Evolutionary conservation across 2,797 vertebrate species (phyloP).

Genomic region (Neosilurus mollespiculum): DNA sequence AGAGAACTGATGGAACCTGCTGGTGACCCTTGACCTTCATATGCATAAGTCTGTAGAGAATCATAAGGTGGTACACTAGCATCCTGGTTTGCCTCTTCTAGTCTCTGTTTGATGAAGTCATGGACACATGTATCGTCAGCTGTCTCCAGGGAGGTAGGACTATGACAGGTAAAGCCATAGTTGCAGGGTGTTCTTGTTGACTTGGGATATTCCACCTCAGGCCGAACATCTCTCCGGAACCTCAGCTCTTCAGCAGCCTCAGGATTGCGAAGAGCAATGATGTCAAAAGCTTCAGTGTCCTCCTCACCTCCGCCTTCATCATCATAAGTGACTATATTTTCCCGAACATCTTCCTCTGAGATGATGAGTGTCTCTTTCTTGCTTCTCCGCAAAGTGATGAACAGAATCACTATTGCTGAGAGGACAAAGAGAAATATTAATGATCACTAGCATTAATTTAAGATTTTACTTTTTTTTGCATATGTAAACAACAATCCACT

Average conservation of each 20-base stretch:
- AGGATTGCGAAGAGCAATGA: slow-evolving; percentile 90
- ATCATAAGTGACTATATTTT: slow-evolving; percentile 96
- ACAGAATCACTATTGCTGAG: slow-evolving; percentile 93
- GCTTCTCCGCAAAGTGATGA: slow-evolving; percentile 88
- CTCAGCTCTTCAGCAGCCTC: slow-evolving; percentile 91
- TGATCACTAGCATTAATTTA: neutral
- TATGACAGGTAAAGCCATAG: slow-evolving; percentile 67
- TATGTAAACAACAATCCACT: neutral
- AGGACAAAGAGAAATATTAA: slow-evolving; percentile 1
- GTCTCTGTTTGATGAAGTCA: slow-evolving; percentile 88
- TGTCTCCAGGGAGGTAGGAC: slow-evolving; percentile 62
- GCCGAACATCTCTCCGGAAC: slow-evolving; percentile 87
- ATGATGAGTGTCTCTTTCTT: slow-evolving; percentile 96
- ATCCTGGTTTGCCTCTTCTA: slow-evolving; percentile 89
- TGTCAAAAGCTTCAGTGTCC: slow-evolving; percentile 98
- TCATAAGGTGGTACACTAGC: slow-evolving; percentile 91
- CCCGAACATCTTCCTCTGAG: slow-evolving; percentile 93
- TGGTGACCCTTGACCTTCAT: slow-evolving; percentile 92
- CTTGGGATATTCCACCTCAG: slow-evolving; percentile 69
- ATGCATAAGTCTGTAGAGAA: slow-evolving; percentile 96
- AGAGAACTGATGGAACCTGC: slow-evolving; percentile 91
- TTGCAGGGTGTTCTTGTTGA: slow-evolving; percentile 53
- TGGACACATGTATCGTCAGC: slow-evolving; percentile 80
- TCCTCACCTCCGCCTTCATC: slow-evolving; percentile 97
- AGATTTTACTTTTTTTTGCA: neutral